phyloP scores from a whole-genome alignment of 2,888 invertebrate species.

The Heteromyza rotundicornis region DNA sequence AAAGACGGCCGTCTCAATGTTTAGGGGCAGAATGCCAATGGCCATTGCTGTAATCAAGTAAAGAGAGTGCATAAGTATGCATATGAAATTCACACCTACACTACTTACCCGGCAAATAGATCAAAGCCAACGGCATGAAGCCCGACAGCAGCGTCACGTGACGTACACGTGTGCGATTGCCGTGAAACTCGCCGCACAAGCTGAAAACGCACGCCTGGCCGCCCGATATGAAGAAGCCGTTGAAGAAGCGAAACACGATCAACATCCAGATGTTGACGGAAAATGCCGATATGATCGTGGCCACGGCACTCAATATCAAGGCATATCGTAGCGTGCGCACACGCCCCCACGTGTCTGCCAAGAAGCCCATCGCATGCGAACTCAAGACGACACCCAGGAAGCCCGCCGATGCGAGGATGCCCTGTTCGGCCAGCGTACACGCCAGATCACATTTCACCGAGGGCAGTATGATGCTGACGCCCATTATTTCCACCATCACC shows the following conservation, averaged over 20 bases:
- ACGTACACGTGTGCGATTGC: conserved; percentile 62
- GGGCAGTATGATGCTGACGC: conserved; percentile 71
- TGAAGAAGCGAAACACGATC: conserved; percentile 69
- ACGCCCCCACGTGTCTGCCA: conserved; percentile 78
- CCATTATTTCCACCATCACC: conserved; percentile 73
- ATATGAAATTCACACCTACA: not conserved
- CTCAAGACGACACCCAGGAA: conserved; percentile 75
- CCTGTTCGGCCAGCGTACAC: conserved; percentile 69
- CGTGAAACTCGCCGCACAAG: conserved; percentile 69
- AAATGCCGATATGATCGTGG: conserved; percentile 68
- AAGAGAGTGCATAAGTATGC: not conserved
- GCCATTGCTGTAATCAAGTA: conserved; percentile 67
- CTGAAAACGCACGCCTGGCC: conserved; percentile 68
- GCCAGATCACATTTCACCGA: conserved; percentile 73
- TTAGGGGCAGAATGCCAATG: conserved; percentile 71
- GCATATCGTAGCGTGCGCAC: conserved; percentile 67
- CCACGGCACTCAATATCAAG: conserved; percentile 65
- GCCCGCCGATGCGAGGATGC: conserved; percentile 70
- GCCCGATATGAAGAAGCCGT: conserved; percentile 67
- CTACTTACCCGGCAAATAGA: conserved; percentile 65
- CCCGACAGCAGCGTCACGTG: conserved; percentile 67
- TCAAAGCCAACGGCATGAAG: conserved; percentile 67
- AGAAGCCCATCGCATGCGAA: conserved; percentile 79
- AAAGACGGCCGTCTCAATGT: conserved; percentile 64
- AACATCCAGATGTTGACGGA: conserved; percentile 69